Evolutionary conservation across 2,888 invertebrate genomes (phyloP), one percentile per base, ranked within the genome.

Genomic region (Phyllotreta cruciferae): DNA sequence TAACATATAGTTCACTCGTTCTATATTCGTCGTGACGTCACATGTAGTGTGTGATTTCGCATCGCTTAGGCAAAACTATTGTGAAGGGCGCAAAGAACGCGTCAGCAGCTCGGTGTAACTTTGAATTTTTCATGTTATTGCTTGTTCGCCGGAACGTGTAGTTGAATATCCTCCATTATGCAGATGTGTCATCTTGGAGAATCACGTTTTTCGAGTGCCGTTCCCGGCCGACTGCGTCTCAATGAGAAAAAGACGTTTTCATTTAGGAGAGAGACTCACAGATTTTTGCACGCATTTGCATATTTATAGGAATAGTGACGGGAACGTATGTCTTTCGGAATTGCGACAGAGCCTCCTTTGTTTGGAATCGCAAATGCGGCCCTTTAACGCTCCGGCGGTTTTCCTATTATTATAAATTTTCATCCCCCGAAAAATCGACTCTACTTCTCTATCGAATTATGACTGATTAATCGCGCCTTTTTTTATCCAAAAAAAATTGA

Each of bases 261-360:
- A 61, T 61, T 55, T 54, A 10, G 39, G 14, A 47, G 41, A 60
- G 41, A 61, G 54, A 39, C 38, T 61, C 55, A 68, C 58, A 69
- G 69, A 64, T 68, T 65, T 57, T 39, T 47, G 47, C 38, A 24
- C 4, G 50, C 60, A 68, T 71, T 67, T 70, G 65, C 71, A 71
- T 71, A 70, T 71, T 71, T 68, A 71, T 69, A 68, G 69, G 66
- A 71, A 68, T 24, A 68, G 62, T 63, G 64, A 64, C 68, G 68
- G 66, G 64, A 63, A 66, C 64, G 66, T 62, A 56, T 62, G 55
- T 60, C 58, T 62, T 56, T 44, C 38, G 8, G 50, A 50, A 24
- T 1, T 24, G 50, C 37, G 49, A 50, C 9, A 41, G 38, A 14
- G 13, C 6, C 49, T 49, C 45, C 50, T 50, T 49, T 50, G 58